Evolutionary conservation across 2,888 invertebrate species (phyloP), one percentile per base, ranked within the genome.

Genomic region (Pterobdella sp.): DNA sequence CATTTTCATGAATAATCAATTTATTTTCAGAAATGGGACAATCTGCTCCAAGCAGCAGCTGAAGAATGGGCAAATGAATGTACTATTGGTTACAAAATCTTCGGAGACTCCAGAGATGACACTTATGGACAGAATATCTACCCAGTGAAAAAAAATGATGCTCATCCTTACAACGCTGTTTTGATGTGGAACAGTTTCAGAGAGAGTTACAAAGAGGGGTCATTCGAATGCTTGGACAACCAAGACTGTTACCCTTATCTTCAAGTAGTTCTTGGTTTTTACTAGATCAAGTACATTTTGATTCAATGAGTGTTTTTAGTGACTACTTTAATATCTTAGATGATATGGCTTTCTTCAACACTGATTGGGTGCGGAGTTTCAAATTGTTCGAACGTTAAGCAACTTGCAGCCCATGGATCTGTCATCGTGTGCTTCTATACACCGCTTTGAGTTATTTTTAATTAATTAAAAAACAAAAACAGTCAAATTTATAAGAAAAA

Each of bases 161-260:
- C 60, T 3, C 10, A 56, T 56, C 10, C 60, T 7, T 4, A 22
- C 60, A 4, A 14, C 26, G 60, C 60, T 56, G 60, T 56, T 56
- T 26, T 4, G 60, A 4, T 56, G 60, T 56, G 60, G 60, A 56
- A 56, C 18, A 56, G 60, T n/a, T 56, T 56, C n/a, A 7, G 26
- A 56, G 60, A 56, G 26, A 22, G 10, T n/a, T 22, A 56, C n/a
- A n/a, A 7, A 22, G 4, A 22, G 18, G 60, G 60, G n/a, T 26
- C 60, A 3, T 56, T 56, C 26, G 60, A 56, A n/a, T 56, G 60
- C n/a, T 26, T 4, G 10, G 60, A 56, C 18, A 56, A 56, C 60
- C 60, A 56, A 56, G 60, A 56, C n/a, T 56, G 60, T n/a, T 56
- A 56, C 60, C 60, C 60, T 56, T 56, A 56, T 26, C 60, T 56